These are phyloP conservation scores for Clistopyga incitator DNA, from an alignment of 2,888 invertebrate species.

Conservation along the genomic window DNA sequence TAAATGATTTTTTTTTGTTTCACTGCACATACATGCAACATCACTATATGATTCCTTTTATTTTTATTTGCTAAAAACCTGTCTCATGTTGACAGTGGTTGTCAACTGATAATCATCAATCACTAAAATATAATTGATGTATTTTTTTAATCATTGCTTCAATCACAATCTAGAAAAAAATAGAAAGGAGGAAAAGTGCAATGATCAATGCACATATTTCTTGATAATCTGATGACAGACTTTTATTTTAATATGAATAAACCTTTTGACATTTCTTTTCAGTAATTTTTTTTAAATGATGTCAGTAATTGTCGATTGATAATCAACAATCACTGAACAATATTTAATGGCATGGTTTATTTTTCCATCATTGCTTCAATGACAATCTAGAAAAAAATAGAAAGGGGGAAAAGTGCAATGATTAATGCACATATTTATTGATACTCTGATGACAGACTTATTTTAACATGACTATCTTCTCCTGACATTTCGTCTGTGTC, in stretches of 20 bases:
- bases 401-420: too few species aligned
- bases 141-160: not conserved
- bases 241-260: not conserved
- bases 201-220: too few species aligned
- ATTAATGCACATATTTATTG: too few species aligned
- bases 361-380: not conserved
- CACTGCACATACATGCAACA: slow-evolving; percentile 1
- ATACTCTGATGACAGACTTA: not conserved
- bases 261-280: not conserved
- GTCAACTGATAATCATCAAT: slow-evolving; percentile 30
- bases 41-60: slow-evolving; percentile 3
- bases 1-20: slow-evolving; percentile 41
- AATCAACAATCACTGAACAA: slow-evolving; percentile 10
- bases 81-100: slow-evolving; percentile 27
- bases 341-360: not conserved
- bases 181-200: too few species aligned
- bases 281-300: not conserved
- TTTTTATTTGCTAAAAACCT: slow-evolving; percentile 17
- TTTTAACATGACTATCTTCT: not conserved
- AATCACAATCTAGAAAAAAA: too few species aligned
- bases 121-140: not conserved
- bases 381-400: too few species aligned
- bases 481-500: not conserved
- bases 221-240: not conserved
- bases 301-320: slow-evolving; percentile 46